These are phyloP conservation scores for Ophiothrix spiculata DNA, from an alignment of 35 echinoderm and acorn worm genomes.

Conservation along the genomic window DNA sequence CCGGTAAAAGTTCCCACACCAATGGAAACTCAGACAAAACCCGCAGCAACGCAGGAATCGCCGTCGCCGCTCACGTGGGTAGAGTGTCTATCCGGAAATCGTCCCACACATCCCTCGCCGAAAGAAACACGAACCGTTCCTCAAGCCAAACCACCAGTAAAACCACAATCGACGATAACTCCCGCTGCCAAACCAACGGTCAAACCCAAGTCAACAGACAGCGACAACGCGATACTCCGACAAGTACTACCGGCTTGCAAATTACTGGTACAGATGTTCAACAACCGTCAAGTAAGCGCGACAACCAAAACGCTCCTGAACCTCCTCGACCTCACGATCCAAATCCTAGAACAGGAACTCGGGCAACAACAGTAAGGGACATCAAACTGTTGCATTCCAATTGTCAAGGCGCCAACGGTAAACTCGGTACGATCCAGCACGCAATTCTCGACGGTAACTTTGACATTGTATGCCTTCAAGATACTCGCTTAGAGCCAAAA, in stretches of 20 bases:
- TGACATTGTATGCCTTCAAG: constrained; percentile 10
- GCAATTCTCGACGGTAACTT: neutral
- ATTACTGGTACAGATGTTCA: neutral
- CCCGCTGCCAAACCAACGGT: too few relatives aligned
- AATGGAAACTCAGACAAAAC: too few relatives aligned
- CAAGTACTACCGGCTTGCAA: neutral
- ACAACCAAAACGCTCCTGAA: neutral
- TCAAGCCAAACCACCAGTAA: too few relatives aligned
- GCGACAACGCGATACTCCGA: neutral
- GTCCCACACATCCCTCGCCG: too few relatives aligned
- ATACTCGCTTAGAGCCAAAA: constrained; percentile 1
- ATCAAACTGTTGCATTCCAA: neutral
- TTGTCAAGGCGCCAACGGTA: neutral
- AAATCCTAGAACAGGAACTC: neutral
- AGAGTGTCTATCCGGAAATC: too few relatives aligned
- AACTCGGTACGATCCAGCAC: neutral
- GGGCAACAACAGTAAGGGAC: constrained; percentile 7
- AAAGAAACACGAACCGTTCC: too few relatives aligned
- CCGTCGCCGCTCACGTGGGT: too few relatives aligned
- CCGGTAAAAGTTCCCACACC: too few relatives aligned
- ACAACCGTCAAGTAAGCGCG: neutral
- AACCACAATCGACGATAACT: too few relatives aligned
- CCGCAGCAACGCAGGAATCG: too few relatives aligned
- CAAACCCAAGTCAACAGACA: too few relatives aligned
- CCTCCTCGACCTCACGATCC: neutral